A percentile compares a stretch with the other conserved stretches of the same genome.
These are phyloP conservation scores for Caenorhabditis remanei DNA, from an alignment of 1,140 invertebrate genomes.

Conservation along the genomic window DNA sequence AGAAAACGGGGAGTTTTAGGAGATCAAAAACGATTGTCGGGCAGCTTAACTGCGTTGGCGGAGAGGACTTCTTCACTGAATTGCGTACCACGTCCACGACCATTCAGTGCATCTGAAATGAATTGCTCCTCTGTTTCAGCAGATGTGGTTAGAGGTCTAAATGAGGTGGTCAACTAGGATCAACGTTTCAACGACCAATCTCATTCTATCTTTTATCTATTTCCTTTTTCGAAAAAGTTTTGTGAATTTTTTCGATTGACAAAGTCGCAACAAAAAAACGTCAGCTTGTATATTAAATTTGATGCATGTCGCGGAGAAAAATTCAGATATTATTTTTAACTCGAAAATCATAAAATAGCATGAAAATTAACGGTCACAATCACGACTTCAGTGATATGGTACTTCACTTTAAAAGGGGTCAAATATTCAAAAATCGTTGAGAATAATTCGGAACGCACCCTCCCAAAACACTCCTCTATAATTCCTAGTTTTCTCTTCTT, in stretches of 20 bases:
- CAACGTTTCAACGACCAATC: background rate
- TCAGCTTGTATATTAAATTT: too few species aligned
- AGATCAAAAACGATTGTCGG: slow-evolving; percentile 48
- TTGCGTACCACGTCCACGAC: slow-evolving; percentile 19
- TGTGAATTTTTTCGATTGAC: too few species aligned
- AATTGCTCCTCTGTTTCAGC: background rate
- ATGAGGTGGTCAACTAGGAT: slow-evolving; percentile 9
- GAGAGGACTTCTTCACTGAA: slow-evolving; percentile 49
- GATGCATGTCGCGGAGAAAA: too few species aligned
- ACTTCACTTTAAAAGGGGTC: too few species aligned
- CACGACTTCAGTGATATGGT: too few species aligned
- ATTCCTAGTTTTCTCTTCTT: background rate
- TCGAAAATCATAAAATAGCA: too few species aligned
- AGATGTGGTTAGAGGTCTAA: background rate
- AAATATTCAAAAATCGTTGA: background rate
- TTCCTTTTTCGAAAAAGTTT: background rate
- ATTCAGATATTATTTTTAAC: too few species aligned
- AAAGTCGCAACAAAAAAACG: too few species aligned
- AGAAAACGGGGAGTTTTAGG: background rate
- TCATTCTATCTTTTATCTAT: background rate
- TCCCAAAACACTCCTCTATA: background rate
- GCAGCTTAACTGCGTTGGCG: slow-evolving; percentile 41
- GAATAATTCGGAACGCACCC: background rate
- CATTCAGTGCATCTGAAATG: slow-evolving; percentile 41
- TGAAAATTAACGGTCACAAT: too few species aligned